Percentiles rank a stretch among this genome's conserved stretches.
These are phyloP conservation scores for Pseudomyrmex gracilis DNA, from an alignment of 1,140 invertebrate genomes.

Conservation along the genomic window DNA sequence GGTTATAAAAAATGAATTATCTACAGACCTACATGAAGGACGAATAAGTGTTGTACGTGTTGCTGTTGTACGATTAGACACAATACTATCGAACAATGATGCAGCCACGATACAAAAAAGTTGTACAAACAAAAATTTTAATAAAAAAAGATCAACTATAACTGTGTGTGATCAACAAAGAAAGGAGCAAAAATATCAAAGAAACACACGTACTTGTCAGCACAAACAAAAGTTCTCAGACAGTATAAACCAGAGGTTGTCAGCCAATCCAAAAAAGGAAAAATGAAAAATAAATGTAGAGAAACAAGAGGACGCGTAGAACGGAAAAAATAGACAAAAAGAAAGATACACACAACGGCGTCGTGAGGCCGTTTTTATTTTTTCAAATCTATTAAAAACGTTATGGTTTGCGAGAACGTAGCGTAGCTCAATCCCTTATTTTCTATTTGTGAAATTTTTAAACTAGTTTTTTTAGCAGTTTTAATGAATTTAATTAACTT, in stretches of 20 bases:
- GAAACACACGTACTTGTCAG: constrained; percentile 71
- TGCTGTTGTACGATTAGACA: constrained; percentile 69
- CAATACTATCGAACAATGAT: constrained; percentile 64
- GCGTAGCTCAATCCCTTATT: neutral
- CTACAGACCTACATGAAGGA: neutral
- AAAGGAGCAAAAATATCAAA: constrained; percentile 74
- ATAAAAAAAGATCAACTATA: constrained; percentile 63
- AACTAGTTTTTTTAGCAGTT: no score
- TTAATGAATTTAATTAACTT: no score
- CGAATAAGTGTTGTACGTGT: constrained; percentile 8
- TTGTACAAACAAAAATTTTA: constrained; percentile 58
- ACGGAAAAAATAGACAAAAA: constrained; percentile 67
- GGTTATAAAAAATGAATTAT: constrained; percentile 24
- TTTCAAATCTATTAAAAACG: constrained; percentile 47
- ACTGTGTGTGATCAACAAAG: constrained; percentile 67
- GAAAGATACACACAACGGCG: constrained; percentile 80
- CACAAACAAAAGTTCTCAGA: constrained; percentile 77
- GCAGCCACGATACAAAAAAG: constrained; percentile 54
- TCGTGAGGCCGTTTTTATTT: constrained; percentile 80
- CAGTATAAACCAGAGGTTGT: constrained; percentile 64
- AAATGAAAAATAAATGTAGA: constrained; percentile 61
- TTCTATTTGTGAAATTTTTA: no score
- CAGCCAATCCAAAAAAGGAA: constrained; percentile 73
- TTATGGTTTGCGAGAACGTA: constrained; percentile 7
- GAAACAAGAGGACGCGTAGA: constrained; percentile 63